Conservation (phyloP, 2,888 invertebrate species). For the Cerastis rubricosa region DNA sequence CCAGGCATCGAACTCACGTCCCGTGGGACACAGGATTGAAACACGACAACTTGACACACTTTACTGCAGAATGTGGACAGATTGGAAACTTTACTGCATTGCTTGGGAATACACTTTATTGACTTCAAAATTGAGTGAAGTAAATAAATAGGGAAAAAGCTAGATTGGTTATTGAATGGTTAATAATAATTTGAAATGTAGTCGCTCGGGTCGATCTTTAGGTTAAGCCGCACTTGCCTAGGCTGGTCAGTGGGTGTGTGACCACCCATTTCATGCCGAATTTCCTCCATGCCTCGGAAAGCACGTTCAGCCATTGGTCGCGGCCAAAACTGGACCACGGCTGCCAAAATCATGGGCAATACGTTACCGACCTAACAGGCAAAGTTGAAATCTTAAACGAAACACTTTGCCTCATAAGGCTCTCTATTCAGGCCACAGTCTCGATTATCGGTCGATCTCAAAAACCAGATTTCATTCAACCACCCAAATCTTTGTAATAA, state of each 20-base stretch:
- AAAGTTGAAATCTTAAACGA: background rate
- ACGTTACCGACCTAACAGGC: background rate
- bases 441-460: background rate
- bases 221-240: no score
- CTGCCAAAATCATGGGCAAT: background rate
- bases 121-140: constrained; percentile 28
- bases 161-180: background rate
- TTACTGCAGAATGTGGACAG: constrained; percentile 65
- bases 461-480: background rate
- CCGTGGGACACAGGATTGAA: constrained; percentile 65
- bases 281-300: no score
- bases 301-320: no score
- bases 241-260: no score
- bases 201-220: no score
- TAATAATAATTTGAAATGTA: background rate
- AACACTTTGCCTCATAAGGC: background rate
- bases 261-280: no score
- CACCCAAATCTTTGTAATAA: constrained; percentile 13
- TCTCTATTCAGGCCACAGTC: no score
- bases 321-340: background rate
- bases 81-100: constrained; percentile 61
- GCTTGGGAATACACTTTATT: constrained; percentile 59
- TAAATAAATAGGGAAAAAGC: background rate
- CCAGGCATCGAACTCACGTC: constrained; percentile 62
- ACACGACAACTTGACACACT: constrained; percentile 70